phyloP scores from a whole-genome alignment of 2,797 vertebrate genomes.

The Eulemur coronatus region DNA sequence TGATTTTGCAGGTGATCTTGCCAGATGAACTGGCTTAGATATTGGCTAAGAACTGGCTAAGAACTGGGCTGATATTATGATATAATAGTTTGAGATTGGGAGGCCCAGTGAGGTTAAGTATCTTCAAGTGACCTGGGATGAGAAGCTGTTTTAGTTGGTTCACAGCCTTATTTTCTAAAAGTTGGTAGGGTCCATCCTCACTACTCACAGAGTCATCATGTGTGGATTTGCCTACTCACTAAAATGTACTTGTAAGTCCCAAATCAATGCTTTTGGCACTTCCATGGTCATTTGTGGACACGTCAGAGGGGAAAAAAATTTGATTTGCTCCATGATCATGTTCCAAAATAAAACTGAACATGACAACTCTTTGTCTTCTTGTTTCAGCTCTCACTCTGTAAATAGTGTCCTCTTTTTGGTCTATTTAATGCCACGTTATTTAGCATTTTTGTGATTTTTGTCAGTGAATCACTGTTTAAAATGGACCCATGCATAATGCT shows the following conservation, averaged over 20 bases:
- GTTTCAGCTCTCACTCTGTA: background rate
- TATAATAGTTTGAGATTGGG: background rate
- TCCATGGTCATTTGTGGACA: background rate
- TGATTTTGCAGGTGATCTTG: background rate
- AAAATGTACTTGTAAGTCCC: background rate
- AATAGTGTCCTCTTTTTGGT: background rate
- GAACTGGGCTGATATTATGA: background rate
- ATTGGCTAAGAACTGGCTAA: too few species aligned
- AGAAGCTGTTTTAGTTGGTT: background rate
- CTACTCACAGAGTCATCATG: background rate
- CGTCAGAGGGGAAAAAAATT: background rate
- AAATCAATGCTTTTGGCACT: background rate
- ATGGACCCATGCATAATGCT: background rate
- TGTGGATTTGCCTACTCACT: background rate
- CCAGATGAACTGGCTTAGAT: background rate
- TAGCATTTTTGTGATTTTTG: background rate
- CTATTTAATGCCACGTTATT: background rate
- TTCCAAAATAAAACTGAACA: background rate
- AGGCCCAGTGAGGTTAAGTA: background rate
- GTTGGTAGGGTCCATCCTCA: background rate
- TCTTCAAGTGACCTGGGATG: background rate
- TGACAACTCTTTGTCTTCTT: background rate
- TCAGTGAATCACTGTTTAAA: background rate
- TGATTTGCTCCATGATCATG: background rate
- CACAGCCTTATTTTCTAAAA: background rate